Percentiles rank a stretch among this genome's conserved stretches.
phyloP scores from a whole-genome alignment of 1,140 invertebrate genomes.

The Aphis craccivora region DNA sequence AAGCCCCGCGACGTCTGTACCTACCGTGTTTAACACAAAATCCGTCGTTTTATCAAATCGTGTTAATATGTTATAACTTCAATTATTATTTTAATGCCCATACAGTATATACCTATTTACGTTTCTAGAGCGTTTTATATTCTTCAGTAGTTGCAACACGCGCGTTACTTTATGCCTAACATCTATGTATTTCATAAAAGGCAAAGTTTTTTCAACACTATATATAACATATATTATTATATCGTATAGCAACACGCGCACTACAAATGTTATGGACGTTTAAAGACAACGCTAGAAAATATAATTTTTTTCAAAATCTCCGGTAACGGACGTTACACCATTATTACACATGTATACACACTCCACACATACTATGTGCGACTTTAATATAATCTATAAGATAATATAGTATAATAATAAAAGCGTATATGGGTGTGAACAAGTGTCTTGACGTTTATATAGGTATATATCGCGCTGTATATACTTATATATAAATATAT shows the following conservation, averaged over 20 bases:
- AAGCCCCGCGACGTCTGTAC: background rate
- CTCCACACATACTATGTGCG: background rate
- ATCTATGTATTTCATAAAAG: background rate
- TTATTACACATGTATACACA: background rate
- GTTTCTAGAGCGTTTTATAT: background rate
- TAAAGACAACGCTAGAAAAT: background rate
- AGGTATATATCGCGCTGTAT: background rate
- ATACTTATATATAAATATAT: background rate
- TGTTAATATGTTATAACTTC: no score
- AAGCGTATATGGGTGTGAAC: background rate
- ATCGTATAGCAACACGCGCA: background rate
- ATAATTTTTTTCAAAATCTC: background rate
- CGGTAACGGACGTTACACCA: background rate
- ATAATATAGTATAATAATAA: slow-evolving; percentile 2
- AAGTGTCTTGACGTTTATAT: background rate
- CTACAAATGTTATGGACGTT: background rate
- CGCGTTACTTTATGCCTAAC: background rate
- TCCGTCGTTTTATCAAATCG: background rate
- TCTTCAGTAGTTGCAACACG: background rate
- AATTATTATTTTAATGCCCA: background rate
- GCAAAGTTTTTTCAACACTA: background rate
- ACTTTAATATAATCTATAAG: background rate
- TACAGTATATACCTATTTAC: background rate
- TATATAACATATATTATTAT: background rate
- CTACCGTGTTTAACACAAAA: background rate